These are phyloP conservation scores for Eupithecia dodoneata DNA, from an alignment of 2,888 invertebrate species.

Conservation along the genomic window DNA sequence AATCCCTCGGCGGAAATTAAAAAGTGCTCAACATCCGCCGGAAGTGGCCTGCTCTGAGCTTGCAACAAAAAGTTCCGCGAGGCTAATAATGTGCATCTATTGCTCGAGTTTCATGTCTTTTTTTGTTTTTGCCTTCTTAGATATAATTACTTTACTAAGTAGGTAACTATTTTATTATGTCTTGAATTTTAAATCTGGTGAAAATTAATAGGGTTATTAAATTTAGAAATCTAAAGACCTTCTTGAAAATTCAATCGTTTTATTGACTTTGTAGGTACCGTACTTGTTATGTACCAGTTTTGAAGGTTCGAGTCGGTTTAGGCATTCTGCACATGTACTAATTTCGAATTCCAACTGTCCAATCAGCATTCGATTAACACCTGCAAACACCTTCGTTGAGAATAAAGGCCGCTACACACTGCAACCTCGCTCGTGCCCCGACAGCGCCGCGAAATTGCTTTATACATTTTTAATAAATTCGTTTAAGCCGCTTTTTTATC, in stretches of 20 bases:
- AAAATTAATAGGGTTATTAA: background rate
- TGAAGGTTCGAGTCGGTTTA: background rate
- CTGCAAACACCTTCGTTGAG: conserved; percentile 24
- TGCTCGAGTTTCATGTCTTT: background rate
- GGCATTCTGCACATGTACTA: background rate
- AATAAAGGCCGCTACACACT: conserved; percentile 34
- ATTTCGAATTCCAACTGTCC: conserved; percentile 7
- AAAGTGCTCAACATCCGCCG: conserved; percentile 76
- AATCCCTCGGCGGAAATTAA: conserved; percentile 82
- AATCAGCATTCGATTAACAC: conserved; percentile 1
- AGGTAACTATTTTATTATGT: background rate
- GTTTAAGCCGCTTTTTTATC: conserved; percentile 77
- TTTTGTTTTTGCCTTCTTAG: background rate
- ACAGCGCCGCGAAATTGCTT: conserved; percentile 71
- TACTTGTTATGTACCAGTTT: background rate
- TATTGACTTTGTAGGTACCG: background rate
- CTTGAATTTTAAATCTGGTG: background rate
- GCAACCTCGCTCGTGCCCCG: conserved; percentile 32
- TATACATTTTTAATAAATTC: conserved; percentile 79
- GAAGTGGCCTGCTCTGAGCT: conserved; percentile 64
- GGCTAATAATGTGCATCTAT: conserved; percentile 10
- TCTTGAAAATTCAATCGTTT: background rate
- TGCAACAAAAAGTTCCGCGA: conserved; percentile 74
- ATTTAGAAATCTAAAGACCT: background rate
- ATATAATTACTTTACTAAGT: background rate